Conservation (phyloP, 2,113 vertebrate genomes). For the Prionailurus viverrinus region DNA sequence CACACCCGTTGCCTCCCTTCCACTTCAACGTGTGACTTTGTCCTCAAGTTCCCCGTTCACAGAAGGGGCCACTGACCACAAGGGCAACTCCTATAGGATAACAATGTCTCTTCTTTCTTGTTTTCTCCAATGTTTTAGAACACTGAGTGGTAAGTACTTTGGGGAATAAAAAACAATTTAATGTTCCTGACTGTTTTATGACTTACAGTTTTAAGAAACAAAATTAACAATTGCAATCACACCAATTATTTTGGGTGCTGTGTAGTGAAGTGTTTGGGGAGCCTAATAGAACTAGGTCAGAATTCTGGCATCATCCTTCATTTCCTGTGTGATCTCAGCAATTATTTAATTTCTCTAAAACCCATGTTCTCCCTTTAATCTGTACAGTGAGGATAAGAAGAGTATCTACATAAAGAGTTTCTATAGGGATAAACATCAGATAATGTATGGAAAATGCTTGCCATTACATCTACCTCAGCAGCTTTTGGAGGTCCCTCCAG, state of each 20-base stretch:
- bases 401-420: neutral
- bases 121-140: neutral
- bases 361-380: neutral
- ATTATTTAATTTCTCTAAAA: neutral
- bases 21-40: neutral
- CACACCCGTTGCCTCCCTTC: too few relatives aligned
- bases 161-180: neutral
- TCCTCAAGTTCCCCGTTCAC: neutral
- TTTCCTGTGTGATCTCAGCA: neutral
- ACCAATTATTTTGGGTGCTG: neutral
- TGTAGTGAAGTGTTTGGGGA: neutral
- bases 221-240: neutral
- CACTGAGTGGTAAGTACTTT: neutral
- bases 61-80: neutral
- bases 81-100: neutral
- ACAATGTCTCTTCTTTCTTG: neutral
- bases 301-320: neutral
- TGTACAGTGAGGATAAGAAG: neutral
- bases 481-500: neutral
- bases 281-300: neutral
- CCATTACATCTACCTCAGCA: neutral
- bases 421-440: neutral
- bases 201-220: neutral
- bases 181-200: neutral
- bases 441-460: fast-evolving